phyloP scores from a whole-genome alignment of 2,797 vertebrate species.

The Furcifer pardalis region DNA sequence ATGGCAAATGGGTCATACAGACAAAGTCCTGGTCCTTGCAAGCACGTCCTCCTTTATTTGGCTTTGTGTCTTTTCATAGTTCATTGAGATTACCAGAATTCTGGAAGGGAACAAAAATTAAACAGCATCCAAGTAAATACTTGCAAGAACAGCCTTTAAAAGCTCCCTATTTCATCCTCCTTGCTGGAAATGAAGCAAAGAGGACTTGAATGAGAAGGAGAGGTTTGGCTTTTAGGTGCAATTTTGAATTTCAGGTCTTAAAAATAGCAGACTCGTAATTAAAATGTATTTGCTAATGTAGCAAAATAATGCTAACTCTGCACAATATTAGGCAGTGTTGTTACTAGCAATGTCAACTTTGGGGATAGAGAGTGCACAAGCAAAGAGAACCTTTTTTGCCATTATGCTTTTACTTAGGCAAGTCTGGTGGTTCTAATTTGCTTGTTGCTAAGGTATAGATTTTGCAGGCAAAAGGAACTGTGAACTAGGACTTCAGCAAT shows the following conservation, averaged over 20 bases:
- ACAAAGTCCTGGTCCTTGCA: not conserved
- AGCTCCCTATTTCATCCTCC: not conserved
- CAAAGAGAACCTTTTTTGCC: constrained; percentile 51
- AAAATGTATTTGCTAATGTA: constrained; percentile 47
- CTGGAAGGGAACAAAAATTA: not conserved
- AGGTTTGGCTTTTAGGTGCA: not conserved
- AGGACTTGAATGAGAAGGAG: constrained; percentile 30
- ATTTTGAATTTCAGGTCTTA: constrained; percentile 33
- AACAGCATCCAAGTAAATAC: not conserved
- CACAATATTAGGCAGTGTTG: constrained; percentile 14
- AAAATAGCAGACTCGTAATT: constrained; percentile 40
- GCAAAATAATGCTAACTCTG: constrained; percentile 35
- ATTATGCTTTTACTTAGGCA: constrained; percentile 53
- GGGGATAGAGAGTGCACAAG: constrained; percentile 43
- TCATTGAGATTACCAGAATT: not conserved
- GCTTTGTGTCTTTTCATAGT: not conserved
- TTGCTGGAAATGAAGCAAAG: constrained; percentile 28
- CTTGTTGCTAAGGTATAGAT: constrained; percentile 73
- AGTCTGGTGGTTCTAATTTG: constrained; percentile 70
- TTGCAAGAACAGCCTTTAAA: not conserved
- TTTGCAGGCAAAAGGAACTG: constrained; percentile 76
- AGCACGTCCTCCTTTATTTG: not conserved
- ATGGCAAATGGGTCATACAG: not conserved
- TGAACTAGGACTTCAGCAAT: constrained; percentile 62
- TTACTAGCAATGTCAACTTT: constrained; percentile 41